Base-by-base conservation (phyloP, 1,140 invertebrate genomes). In the Epicauta chinensis region DNA sequence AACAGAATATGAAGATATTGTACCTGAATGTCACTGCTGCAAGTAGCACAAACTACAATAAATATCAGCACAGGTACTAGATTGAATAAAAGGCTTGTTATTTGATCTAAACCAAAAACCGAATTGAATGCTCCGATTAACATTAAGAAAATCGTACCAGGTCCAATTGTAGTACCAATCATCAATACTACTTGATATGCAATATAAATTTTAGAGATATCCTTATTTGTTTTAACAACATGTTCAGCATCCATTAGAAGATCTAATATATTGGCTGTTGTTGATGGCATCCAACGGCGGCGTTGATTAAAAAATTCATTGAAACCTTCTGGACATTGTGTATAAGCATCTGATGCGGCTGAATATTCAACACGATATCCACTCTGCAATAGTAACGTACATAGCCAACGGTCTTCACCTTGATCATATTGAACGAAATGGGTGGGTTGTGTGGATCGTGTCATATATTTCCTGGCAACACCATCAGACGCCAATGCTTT, bases 361-460 rank as follows among this genome's bases (percentile, higher is more conserved):
- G 87, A 91, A 69, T 96, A 96, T 71, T 95, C 91, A 1, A 82
- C 90, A 36, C 89, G 79, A 56, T 91, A 93, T 4, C 92, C 92
- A 73, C 88, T 77, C 71, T 93, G 89, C 2, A 93, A 71, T 10
- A 93, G 70, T 9, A 93, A 71, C 0, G 91, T 93, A 63, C 91
- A 93, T 1, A 94, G 72, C 91, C 91, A 93, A 50, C 88, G 77
- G 71, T 91, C 87, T 70, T 91, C 88, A 7, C 64, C 91, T 75
- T 95, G 91, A 82, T 95, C 92, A 66, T 93, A 94, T 61, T 93
- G 91, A 0, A 95, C 87, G 63, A 91, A 93, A 71, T 95, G 90
- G 50, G 83, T 76, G 1, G 92, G 83, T 67, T 91, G 84, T 17
- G 79, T 79, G 1, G 90, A 87, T 58, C 79, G 79, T 2, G 83